phyloP scores from a whole-genome alignment of 1,140 invertebrate genomes.

The Hydropsyche tenuis region DNA sequence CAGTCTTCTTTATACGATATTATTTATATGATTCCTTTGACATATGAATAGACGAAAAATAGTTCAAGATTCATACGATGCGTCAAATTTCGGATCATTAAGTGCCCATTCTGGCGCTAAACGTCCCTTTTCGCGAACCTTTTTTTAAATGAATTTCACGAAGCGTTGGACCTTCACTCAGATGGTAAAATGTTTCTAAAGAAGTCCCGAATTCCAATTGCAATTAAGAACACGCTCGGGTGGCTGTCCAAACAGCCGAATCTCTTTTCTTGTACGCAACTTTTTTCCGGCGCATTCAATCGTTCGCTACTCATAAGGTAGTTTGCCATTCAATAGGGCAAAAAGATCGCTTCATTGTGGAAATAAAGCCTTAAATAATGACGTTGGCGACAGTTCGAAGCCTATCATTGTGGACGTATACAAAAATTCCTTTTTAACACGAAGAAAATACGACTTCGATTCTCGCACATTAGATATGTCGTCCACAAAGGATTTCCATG shows the following conservation, averaged over 20 bases:
- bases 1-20: too few relatives aligned
- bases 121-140: conserved; percentile 14
- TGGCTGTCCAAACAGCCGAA: conserved; percentile 42
- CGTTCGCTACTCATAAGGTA: conserved; percentile 27
- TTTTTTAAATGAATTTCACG: conserved; percentile 30
- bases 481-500: not conserved
- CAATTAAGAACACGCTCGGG: conserved; percentile 41
- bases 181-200: conserved; percentile 20
- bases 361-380: conserved; percentile 10
- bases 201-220: conserved; percentile 30
- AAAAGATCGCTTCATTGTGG: conserved; percentile 37
- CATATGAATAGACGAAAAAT: too few relatives aligned
- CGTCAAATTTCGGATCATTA: conserved; percentile 38
- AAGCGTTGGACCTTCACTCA: conserved; percentile 32
- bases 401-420: conserved; percentile 4
- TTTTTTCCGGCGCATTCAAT: not conserved
- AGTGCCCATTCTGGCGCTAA: conserved; percentile 37
- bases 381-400: conserved; percentile 23
- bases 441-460: conserved; percentile 24
- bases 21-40: too few relatives aligned
- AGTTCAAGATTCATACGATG: conserved; percentile 22
- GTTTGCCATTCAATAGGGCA: conserved; percentile 38
- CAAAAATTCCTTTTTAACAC: conserved; percentile 5
- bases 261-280: conserved; percentile 12
- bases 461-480: too few relatives aligned